Evolutionary conservation across 2,113 vertebrate species (phyloP).

Genomic region (Hydrochoerus hydrochaeris): DNA sequence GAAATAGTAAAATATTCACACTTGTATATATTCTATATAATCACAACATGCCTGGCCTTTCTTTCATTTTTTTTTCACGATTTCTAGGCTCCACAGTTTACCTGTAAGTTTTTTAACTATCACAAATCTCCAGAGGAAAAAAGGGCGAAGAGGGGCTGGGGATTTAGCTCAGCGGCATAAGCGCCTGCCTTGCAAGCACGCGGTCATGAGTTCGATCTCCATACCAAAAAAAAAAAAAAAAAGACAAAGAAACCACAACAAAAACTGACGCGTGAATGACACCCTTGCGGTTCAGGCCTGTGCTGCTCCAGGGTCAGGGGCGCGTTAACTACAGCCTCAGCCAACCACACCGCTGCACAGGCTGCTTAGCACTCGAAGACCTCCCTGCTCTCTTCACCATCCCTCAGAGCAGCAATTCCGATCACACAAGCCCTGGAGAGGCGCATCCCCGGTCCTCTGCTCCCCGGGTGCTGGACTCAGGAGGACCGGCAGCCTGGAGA

Average conservation of each 20-base stretch:
- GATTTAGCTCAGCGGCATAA: no score
- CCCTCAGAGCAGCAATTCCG: neutral
- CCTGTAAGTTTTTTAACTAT: no score
- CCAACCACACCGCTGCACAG: no score
- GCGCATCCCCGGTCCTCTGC: neutral
- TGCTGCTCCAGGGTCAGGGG: no score
- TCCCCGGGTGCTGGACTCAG: neutral
- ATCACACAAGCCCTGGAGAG: neutral
- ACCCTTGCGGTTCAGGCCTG: neutral
- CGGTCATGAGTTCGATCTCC: no score
- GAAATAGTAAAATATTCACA: neutral
- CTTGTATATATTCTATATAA: neutral
- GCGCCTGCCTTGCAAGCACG: no score
- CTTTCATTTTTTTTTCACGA: neutral
- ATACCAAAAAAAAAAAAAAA: no score
- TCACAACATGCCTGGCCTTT: neutral
- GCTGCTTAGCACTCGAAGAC: no score
- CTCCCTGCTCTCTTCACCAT: slow-evolving; percentile 9
- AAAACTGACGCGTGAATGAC: neutral
- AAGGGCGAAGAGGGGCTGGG: no score
- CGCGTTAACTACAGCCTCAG: no score
- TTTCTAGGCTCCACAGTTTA: neutral
- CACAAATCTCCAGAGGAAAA: no score
- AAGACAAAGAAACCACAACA: no score
- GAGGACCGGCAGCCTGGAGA: neutral